Percentiles rank a stretch among this genome's conserved stretches.
These are phyloP conservation scores for Nyctibius bracteatus DNA, from an alignment of 2,113 vertebrate genomes.

Conservation along the genomic window DNA sequence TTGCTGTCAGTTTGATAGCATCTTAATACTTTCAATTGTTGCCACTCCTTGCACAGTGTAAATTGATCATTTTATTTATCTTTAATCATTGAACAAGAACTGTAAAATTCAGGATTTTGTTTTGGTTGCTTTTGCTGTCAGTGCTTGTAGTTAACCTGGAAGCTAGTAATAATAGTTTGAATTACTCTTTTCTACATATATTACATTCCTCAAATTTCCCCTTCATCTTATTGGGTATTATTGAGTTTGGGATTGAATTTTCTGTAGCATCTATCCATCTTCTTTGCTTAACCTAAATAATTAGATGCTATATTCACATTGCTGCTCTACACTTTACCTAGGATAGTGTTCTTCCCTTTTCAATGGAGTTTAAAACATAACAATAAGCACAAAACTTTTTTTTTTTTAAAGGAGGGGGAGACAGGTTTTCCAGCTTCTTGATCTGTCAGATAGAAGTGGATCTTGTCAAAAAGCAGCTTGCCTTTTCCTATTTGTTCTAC, in stretches of 20 bases:
- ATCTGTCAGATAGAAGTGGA: not conserved
- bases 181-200: not conserved
- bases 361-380: not conserved
- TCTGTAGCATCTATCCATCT: not conserved
- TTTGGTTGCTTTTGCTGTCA: not conserved
- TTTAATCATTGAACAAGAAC: not conserved
- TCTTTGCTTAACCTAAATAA: not conserved
- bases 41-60: not conserved
- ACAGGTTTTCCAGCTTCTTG: not conserved
- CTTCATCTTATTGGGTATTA: not conserved
- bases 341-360: not conserved
- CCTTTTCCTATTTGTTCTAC: not conserved
- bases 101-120: not conserved
- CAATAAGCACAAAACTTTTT: not conserved
- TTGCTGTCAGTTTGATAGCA: not conserved
- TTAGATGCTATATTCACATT: not conserved
- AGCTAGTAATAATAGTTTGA: not conserved
- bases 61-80: not conserved
- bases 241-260: not conserved
- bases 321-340: not conserved
- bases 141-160: not conserved
- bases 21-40: not conserved
- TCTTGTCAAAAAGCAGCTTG: not conserved
- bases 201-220: not conserved
- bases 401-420: not conserved